Conservation (phyloP, 2,888 invertebrate genomes). For the Heteromyza rotundicornis region DNA sequence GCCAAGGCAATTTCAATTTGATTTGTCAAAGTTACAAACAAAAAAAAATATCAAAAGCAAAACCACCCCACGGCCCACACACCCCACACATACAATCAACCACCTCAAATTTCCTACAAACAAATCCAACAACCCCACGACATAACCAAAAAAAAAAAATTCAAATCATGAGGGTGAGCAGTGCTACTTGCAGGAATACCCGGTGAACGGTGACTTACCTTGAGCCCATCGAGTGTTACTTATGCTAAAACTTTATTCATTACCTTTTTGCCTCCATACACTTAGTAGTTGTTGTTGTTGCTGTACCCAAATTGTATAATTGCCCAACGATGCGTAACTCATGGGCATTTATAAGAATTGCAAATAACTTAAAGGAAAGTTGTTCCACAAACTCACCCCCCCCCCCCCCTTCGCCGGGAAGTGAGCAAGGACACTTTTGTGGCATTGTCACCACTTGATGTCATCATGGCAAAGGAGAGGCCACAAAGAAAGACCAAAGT, state of each 20-base stretch:
- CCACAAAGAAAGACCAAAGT: neutral
- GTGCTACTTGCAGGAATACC: constrained; percentile 28
- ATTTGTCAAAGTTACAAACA: constrained; percentile 39
- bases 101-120: constrained; percentile 20
- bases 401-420: constrained; percentile 6
- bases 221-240: constrained; percentile 32
- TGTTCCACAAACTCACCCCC: neutral
- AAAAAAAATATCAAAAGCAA: constrained; percentile 12
- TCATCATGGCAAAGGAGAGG: neutral
- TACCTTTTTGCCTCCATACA: constrained; percentile 27
- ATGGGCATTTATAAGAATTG: constrained; percentile 54
- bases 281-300: neutral
- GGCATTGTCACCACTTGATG: constrained; percentile 39
- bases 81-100: constrained; percentile 16
- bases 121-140: constrained; percentile 14
- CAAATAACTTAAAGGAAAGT: constrained; percentile 50
- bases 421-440: constrained; percentile 24
- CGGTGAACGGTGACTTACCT: neutral
- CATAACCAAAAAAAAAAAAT: constrained; percentile 21
- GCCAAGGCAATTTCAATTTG: constrained; percentile 56
- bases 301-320: constrained; percentile 28
- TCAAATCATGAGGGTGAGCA: constrained; percentile 38
- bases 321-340: constrained; percentile 53
- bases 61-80: constrained; percentile 31
- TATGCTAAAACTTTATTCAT: constrained; percentile 45